Evolutionary conservation across 2,888 invertebrate species (phyloP).

Genomic region (Slavum lentiscoides): DNA sequence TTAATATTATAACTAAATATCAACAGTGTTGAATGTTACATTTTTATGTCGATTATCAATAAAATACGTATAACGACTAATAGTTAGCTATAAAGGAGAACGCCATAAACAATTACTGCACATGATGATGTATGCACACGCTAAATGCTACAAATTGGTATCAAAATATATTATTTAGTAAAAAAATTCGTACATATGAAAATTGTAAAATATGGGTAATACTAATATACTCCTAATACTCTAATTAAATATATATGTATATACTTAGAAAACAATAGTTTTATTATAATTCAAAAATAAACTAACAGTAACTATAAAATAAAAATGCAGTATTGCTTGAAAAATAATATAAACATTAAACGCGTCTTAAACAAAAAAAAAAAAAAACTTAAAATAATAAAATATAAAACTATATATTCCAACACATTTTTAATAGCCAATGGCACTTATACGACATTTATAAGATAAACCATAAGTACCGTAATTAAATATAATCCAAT

Average conservation of each 20-base stretch:
- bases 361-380: neutral
- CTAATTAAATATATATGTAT: conserved; percentile 9
- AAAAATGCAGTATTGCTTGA: conserved; percentile 5
- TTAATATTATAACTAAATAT: too few relatives aligned
- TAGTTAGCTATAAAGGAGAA: conserved; percentile 7
- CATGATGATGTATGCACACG: neutral
- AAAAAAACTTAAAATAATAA: conserved; percentile 1
- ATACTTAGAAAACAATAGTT: conserved; percentile 4
- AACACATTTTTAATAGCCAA: conserved; percentile 18
- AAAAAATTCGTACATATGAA: conserved; percentile 10
- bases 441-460: conserved; percentile 23
- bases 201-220: conserved; percentile 17
- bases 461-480: neutral
- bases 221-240: conserved; percentile 19
- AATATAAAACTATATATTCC: neutral
- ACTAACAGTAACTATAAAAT: conserved; percentile 17
- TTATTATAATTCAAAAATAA: neutral
- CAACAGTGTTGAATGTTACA: too few relatives aligned
- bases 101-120: neutral
- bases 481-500: neutral
- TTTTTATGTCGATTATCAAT: neutral
- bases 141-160: conserved; percentile 30
- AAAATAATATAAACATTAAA: neutral
- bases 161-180: conserved; percentile 44
- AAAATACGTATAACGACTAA: neutral